Evolutionary conservation across 2,113 vertebrate genomes (phyloP).

Genomic region (Vombatus ursinus): DNA sequence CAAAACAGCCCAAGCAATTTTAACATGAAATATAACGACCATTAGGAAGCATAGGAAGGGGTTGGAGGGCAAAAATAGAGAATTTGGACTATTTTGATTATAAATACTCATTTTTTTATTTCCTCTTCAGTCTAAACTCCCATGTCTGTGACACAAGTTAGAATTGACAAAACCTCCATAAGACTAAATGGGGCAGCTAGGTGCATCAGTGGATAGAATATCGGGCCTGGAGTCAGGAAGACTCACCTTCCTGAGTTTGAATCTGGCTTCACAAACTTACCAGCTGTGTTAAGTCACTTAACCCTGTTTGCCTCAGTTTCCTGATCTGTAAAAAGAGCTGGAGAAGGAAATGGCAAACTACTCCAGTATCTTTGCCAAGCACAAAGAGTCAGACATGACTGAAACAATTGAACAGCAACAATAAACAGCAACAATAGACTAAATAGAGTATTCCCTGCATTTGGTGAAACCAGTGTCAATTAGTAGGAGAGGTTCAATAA

Average conservation of each 20-base stretch:
- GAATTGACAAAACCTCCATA: background rate
- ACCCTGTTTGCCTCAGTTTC: background rate
- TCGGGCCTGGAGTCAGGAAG: background rate
- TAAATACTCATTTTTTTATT: background rate
- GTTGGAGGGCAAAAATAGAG: background rate
- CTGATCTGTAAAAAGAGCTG: background rate
- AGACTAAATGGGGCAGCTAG: background rate
- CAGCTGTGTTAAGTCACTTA: background rate
- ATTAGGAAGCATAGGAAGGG: background rate
- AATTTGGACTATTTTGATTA: background rate
- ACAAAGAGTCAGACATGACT: background rate
- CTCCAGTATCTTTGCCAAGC: background rate
- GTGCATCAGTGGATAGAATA: background rate
- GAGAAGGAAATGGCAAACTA: background rate
- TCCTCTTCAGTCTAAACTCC: background rate
- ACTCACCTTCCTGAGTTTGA: background rate
- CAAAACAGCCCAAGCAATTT: background rate
- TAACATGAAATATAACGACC: background rate
- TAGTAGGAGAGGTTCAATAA: background rate
- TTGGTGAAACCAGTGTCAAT: background rate
- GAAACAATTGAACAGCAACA: background rate
- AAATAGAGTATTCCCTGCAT: background rate
- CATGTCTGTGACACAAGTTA: background rate
- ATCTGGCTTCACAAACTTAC: background rate
- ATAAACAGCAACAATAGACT: too few species aligned